Percentiles rank a stretch among this genome's conserved stretches.
These are phyloP conservation scores for Lemur catta DNA, from an alignment of 2,797 vertebrate genomes.

Conservation along the genomic window DNA sequence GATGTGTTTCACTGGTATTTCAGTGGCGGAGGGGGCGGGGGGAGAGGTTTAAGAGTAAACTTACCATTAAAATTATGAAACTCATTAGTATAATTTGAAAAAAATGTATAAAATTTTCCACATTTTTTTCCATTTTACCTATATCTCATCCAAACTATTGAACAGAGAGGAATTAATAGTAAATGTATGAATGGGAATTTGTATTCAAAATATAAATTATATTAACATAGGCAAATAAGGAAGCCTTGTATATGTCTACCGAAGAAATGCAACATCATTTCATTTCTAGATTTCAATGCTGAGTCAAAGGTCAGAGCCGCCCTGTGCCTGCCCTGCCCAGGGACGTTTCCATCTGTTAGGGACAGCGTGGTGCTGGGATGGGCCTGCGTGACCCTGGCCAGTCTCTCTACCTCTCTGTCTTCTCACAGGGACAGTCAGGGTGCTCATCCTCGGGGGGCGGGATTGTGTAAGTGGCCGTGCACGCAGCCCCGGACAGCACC, in stretches of 20 bases:
- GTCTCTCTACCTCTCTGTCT: fast-evolving
- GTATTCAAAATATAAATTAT: background rate
- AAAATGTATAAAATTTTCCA: background rate
- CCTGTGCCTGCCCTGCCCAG: fast-evolving
- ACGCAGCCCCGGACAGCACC: background rate
- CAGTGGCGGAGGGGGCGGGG: fast-evolving
- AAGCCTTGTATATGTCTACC: fast-evolving
- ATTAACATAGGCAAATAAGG: background rate
- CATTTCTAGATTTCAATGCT: fast-evolving
- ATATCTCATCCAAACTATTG: background rate
- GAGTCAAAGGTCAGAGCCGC: fast-evolving
- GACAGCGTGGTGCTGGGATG: fast-evolving
- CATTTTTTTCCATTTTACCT: background rate
- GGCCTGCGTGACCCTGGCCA: background rate
- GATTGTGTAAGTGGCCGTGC: fast-evolving
- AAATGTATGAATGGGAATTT: background rate
- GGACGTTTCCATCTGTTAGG: fast-evolving
- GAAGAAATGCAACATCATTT: fast-evolving
- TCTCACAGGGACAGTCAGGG: fast-evolving
- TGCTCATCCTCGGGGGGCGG: background rate
- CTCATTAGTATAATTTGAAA: background rate
- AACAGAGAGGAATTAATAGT: background rate
- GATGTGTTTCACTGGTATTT: conserved; percentile 42
- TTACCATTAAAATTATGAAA: background rate
- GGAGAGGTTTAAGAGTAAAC: background rate